Percentiles rank a stretch among this genome's conserved stretches.
Evolutionary conservation across 35 echinoderm and acorn worm genomes (phyloP).

Genomic region (Patiria miniata): DNA sequence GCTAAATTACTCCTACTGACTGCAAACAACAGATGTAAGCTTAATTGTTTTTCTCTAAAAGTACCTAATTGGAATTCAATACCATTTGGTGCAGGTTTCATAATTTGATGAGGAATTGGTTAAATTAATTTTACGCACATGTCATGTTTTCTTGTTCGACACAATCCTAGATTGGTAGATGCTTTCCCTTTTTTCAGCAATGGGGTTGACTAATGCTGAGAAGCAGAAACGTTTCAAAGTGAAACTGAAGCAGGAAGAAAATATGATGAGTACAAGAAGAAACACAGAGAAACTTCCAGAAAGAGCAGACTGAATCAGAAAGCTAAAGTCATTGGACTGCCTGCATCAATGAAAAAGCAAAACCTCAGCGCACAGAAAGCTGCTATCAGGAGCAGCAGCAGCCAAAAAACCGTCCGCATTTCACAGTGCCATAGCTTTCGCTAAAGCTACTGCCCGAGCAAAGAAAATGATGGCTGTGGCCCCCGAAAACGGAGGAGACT

Average conservation of each 20-base stretch:
- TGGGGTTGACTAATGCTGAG: slow-evolving; percentile 46
- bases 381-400: not conserved
- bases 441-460: slow-evolving; percentile 53
- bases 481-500: slow-evolving; percentile 16
- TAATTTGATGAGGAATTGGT: no score
- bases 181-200: not conserved
- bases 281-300: slow-evolving; percentile 18
- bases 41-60: no score
- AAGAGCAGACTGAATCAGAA: slow-evolving; percentile 5
- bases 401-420: slow-evolving; percentile 34
- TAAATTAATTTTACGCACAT: no score
- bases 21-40: no score
- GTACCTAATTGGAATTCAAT: no score
- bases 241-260: slow-evolving; percentile 38
- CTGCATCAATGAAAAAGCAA: not conserved
- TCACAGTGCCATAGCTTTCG: slow-evolving; percentile 45
- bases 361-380: not conserved
- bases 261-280: slow-evolving; percentile 38
- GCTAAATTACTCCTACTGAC: no score
- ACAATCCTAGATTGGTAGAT: no score
- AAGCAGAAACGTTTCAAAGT: slow-evolving; percentile 41
- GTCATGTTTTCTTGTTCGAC: no score
- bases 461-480: slow-evolving; percentile 9
- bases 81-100: no score
- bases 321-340: not conserved